A percentile compares a stretch with the other conserved stretches of the same genome.
Evolutionary conservation across 2,888 invertebrate species (phyloP).

Genomic region (Napeogenes sylphis): DNA sequence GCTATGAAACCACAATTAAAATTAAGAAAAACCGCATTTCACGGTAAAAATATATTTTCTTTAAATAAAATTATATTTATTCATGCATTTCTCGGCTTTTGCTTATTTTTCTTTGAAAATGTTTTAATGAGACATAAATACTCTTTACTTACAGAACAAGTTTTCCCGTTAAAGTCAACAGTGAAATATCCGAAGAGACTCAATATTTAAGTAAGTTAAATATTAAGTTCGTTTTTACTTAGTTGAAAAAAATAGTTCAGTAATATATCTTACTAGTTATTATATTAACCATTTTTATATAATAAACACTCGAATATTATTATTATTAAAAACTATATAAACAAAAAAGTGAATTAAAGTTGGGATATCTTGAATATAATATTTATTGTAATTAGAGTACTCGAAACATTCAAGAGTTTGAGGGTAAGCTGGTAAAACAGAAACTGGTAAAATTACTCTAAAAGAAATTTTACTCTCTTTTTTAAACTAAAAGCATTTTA

Average conservation of each 20-base stretch:
- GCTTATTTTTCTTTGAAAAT: constrained; percentile 16
- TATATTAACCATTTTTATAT: constrained; percentile 23
- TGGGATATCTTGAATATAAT: too few relatives aligned
- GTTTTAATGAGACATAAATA: constrained; percentile 29
- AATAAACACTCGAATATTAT: too few relatives aligned
- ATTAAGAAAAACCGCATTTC: neutral
- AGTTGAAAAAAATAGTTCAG: too few relatives aligned
- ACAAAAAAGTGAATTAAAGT: too few relatives aligned
- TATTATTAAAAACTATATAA: too few relatives aligned
- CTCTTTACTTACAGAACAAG: constrained; percentile 55
- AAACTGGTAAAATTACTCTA: too few relatives aligned
- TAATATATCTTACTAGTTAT: too few relatives aligned
- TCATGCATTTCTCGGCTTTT: neutral
- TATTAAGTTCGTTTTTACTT: neutral
- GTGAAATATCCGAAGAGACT: constrained; percentile 40
- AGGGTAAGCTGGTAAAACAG: too few relatives aligned
- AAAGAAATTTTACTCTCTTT: too few relatives aligned
- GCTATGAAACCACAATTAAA: neutral
- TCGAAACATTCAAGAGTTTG: too few relatives aligned
- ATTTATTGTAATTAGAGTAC: too few relatives aligned
- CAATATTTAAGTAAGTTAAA: constrained; percentile 42
- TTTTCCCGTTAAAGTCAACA: constrained; percentile 46
- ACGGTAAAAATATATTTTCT: neutral
- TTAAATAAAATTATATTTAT: neutral
- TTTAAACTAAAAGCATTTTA: neutral